These are phyloP conservation scores for Lysandra coridon DNA, from an alignment of 2,888 invertebrate genomes.

Conservation along the genomic window DNA sequence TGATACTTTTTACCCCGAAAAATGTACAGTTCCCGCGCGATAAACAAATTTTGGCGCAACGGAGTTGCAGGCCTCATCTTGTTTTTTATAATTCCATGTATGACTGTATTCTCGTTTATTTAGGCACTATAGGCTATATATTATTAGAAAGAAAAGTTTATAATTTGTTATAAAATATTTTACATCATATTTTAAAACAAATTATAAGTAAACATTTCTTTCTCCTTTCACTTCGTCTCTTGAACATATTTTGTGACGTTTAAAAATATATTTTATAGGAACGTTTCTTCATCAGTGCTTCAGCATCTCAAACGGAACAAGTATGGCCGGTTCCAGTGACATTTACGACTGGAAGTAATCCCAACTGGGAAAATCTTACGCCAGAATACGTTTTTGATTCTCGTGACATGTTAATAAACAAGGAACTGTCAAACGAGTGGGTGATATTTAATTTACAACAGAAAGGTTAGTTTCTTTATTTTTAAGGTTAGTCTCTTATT, in stretches of 20 bases:
- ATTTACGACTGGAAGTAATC: slow-evolving; percentile 62
- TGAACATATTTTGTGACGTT: not conserved
- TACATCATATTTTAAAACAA: not conserved
- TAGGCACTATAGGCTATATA: too few species aligned
- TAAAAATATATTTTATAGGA: slow-evolving; percentile 50
- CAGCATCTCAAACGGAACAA: slow-evolving; percentile 51
- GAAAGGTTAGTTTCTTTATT: slow-evolving; percentile 69
- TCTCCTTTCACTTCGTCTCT: not conserved
- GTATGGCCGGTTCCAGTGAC: slow-evolving; percentile 72
- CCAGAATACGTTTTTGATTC: slow-evolving; percentile 53
- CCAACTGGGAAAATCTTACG: slow-evolving; percentile 58
- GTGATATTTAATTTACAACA: slow-evolving; percentile 82
- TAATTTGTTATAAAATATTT: too few species aligned
- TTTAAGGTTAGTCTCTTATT: too few species aligned
- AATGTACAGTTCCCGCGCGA: too few species aligned
- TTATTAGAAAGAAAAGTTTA: too few species aligned
- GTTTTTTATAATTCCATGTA: not conserved
- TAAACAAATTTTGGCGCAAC: too few species aligned
- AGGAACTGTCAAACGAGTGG: slow-evolving; percentile 70
- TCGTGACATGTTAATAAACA: slow-evolving; percentile 47
- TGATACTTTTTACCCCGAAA: too few species aligned
- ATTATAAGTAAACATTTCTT: not conserved
- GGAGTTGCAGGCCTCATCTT: too few species aligned
- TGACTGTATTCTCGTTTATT: too few species aligned
- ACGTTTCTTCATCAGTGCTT: slow-evolving; percentile 61